A percentile compares a stretch with the other conserved stretches of the same genome.
Evolutionary conservation across 30 jellyfish, hydroid and myxozoan genomes (phyloP).

Genomic region (Clytia hemisphaerica): DNA sequence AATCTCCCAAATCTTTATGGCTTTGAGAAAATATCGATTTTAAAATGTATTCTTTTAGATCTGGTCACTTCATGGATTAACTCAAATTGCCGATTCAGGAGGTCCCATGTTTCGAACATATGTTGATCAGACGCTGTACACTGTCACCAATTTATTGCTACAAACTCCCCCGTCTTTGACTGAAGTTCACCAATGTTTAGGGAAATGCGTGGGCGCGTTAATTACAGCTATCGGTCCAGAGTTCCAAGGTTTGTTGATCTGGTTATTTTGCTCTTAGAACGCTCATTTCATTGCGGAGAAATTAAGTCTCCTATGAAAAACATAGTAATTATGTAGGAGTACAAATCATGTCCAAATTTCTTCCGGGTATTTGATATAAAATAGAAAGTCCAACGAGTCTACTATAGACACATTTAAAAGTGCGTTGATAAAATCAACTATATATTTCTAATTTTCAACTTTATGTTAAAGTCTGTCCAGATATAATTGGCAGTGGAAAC

Average conservation of each 20-base stretch:
- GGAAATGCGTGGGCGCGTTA: constrained; percentile 94
- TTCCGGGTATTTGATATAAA: too few relatives aligned
- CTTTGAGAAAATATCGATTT: background rate
- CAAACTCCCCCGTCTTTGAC: constrained; percentile 83
- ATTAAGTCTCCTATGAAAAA: too few relatives aligned
- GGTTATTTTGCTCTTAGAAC: too few relatives aligned
- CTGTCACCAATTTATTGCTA: constrained; percentile 56
- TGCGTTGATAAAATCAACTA: too few relatives aligned
- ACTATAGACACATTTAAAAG: too few relatives aligned
- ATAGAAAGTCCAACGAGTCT: too few relatives aligned
- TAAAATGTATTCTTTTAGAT: constrained; percentile 35
- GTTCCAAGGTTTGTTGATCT: constrained; percentile 96
- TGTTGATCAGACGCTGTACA: constrained; percentile 75
- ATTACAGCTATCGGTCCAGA: constrained; percentile 96
- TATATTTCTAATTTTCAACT: too few relatives aligned
- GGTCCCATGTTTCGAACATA: constrained; percentile 96
- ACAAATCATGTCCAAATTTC: too few relatives aligned
- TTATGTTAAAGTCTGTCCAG: too few relatives aligned
- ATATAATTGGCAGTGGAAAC: too few relatives aligned
- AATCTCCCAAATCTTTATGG: background rate
- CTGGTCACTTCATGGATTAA: constrained; percentile 93
- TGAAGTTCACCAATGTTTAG: constrained; percentile 91
- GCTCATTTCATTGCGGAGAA: too few relatives aligned
- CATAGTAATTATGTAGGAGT: too few relatives aligned
- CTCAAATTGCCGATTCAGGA: constrained; percentile 95